Base-by-base conservation (phyloP, 2,888 invertebrate species). In the Zonitis immaculata region DNA sequence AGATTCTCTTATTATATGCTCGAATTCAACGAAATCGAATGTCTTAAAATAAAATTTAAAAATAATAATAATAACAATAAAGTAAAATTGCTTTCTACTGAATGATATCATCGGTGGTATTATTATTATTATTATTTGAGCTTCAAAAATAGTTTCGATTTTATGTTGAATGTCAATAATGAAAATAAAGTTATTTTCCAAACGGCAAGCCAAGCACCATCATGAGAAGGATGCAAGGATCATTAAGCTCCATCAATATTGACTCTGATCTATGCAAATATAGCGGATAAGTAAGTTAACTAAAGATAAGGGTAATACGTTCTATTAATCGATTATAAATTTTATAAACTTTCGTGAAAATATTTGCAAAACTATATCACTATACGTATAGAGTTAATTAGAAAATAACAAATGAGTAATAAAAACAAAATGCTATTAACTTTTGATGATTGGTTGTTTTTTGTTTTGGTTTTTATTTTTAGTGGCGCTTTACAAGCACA, bases 1-100 rank as follows among this genome's bases (percentile, higher is more conserved):
- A 16, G 18, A 18, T 35, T 35, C 9, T 7, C 16, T n/a, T n/a
- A n/a, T 9, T 3, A 35, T 8, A 8, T 35, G 35, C 18, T 35
- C 18, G 18, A 16, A 16, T 5, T 9, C 18, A 4, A 16, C 16
- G 35, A 9, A 35, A 18, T n/a, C 12, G 9, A 35, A 35, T 35
- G 9, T n/a, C n/a, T n/a, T n/a, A 35, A 35, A 18, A 2, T 9
- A 27, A 27, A 60, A 62, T 61, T 57, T 60, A 61, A 62, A 61
- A 61, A 51, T 60, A 18, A n/a, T n/a, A n/a, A n/a, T n/a, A n/a
- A n/a, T n/a, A n/a, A n/a, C n/a, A n/a, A n/a, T n/a, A n/a, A n/a
- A n/a, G n/a, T n/a, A 44, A 27, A 44, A 27, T 28, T 9, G 44
- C 28, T 44, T 44, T 44, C 14, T 27, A 44, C 28, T 26, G 44